Percentiles rank a stretch among this genome's conserved stretches.
Conservation (phyloP, 2,888 invertebrate genomes). For the Cheiracanthium punctorium region DNA sequence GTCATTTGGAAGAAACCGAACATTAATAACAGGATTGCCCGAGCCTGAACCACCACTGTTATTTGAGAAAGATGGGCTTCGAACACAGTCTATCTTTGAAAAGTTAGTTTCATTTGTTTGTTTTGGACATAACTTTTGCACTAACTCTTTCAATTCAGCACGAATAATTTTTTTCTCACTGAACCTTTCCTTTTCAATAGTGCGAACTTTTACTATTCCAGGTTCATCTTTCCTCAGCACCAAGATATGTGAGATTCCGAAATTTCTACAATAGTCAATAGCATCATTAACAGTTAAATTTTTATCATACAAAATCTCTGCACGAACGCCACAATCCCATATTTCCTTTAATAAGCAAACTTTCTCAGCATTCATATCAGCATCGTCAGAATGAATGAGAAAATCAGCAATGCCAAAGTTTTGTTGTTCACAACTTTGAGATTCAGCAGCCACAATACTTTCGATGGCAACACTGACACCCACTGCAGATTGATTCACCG, state of each 20-base stretch:
- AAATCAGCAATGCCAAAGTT: conserved; percentile 79
- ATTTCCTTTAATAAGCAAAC: conserved; percentile 80
- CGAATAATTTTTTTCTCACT: conserved; percentile 52
- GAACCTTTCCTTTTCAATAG: conserved; percentile 44
- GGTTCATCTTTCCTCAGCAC: conserved; percentile 81
- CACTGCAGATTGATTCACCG: conserved; percentile 81
- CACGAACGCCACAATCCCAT: conserved; percentile 84
- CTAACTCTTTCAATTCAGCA: conserved; percentile 81
- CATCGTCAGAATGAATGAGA: conserved; percentile 82
- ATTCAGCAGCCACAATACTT: conserved; percentile 82
- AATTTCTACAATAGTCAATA: conserved; percentile 80
- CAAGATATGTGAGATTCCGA: conserved; percentile 82
- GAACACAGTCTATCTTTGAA: conserved; percentile 24
- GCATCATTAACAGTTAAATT: conserved; percentile 81
- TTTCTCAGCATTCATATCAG: conserved; percentile 78
- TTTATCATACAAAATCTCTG: conserved; percentile 80
- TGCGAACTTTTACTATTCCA: conserved; percentile 78
- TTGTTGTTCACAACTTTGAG: conserved; percentile 77
- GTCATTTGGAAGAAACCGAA: conserved; percentile 51
- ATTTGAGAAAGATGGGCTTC: conserved; percentile 31
- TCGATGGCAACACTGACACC: conserved; percentile 92
- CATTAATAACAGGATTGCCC: conserved; percentile 34
- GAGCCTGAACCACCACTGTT: not conserved
- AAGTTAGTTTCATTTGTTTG: not conserved
- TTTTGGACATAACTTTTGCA: conserved; percentile 75